phyloP scores from a whole-genome alignment of 2,113 vertebrate genomes.

The Thalassarche chlororhynchos region DNA sequence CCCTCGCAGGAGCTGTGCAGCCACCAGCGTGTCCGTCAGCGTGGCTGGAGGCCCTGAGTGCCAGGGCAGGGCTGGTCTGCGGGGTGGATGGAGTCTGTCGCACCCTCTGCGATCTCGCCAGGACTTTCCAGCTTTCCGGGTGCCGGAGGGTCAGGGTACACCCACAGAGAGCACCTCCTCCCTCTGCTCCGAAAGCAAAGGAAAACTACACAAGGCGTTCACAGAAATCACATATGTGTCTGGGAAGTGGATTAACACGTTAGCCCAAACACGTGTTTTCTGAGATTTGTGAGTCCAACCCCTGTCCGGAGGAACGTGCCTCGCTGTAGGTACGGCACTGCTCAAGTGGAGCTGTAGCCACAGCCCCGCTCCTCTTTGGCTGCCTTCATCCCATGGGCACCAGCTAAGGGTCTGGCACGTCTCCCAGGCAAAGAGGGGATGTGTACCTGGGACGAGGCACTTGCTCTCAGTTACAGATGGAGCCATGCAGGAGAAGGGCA shows the following conservation, averaged over 20 bases:
- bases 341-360: neutral
- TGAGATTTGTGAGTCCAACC: neutral
- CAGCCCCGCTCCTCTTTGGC: neutral
- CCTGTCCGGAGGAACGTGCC: neutral
- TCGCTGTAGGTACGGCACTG: neutral
- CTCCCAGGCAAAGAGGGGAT: no score
- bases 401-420: neutral
- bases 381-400: neutral
- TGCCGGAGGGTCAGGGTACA: neutral
- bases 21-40: rapidly evolving
- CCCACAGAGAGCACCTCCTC: neutral
- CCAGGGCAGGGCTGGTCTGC: neutral
- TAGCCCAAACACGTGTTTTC: neutral
- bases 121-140: neutral
- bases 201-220: neutral
- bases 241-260: neutral
- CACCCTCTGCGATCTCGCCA: neutral
- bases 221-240: neutral
- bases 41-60: neutral
- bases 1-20: neutral
- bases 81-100: neutral
- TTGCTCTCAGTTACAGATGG: neutral
- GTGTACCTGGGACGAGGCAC: rapidly evolving
- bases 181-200: neutral
- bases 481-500: neutral